A percentile compares a stretch with the other conserved stretches of the same genome.
phyloP scores from a whole-genome alignment of 2,888 invertebrate genomes.

The Drosophila villosipedis region DNA sequence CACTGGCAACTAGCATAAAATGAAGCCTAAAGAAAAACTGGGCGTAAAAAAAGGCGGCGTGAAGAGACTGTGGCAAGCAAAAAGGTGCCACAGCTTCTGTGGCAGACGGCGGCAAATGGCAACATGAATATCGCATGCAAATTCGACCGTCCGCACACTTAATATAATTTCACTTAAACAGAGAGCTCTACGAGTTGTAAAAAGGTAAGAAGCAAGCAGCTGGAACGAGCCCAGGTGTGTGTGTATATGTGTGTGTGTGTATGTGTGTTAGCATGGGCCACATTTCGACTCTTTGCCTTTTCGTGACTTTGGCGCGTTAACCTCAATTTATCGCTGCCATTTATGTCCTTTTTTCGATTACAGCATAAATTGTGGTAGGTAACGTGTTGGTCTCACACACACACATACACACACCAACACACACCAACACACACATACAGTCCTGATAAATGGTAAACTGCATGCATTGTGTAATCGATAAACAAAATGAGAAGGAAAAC shows the following conservation, averaged over 20 bases:
- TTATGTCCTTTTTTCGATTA: constrained; percentile 80
- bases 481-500: constrained; percentile 27
- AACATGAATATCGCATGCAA: constrained; percentile 75
- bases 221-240: neutral
- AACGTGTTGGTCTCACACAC: constrained; percentile 66
- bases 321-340: constrained; percentile 81
- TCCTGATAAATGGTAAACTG: constrained; percentile 76
- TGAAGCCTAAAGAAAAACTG: constrained; percentile 9
- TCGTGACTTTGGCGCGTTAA: constrained; percentile 80
- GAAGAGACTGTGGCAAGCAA: constrained; percentile 26
- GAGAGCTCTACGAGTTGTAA: constrained; percentile 34
- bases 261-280: constrained; percentile 21
- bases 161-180: constrained; percentile 80
- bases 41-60: constrained; percentile 8
- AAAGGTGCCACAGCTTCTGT: constrained; percentile 19
- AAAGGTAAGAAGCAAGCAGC: neutral
- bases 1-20: constrained; percentile 8
- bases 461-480: constrained; percentile 81
- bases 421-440: constrained; percentile 25
- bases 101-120: constrained; percentile 3
- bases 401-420: constrained; percentile 20
- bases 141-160: constrained; percentile 76
- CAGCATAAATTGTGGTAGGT: constrained; percentile 77
- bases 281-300: constrained; percentile 63
- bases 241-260: neutral